These are phyloP conservation scores for Threskiornis aethiopicus DNA, from an alignment of 2,797 vertebrate genomes.

Conservation along the genomic window DNA sequence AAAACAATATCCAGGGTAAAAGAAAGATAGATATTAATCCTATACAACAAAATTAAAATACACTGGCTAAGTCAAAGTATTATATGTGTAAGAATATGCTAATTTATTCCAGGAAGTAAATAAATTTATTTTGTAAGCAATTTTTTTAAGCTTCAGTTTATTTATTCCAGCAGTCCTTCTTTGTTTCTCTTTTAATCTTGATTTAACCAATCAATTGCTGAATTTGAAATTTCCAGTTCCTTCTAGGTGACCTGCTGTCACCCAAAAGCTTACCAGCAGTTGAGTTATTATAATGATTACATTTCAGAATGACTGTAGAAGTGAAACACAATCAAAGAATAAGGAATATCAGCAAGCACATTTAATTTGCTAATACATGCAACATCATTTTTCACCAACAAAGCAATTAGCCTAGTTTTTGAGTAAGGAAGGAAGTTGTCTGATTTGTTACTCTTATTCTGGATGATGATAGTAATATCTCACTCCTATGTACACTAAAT, in stretches of 20 bases:
- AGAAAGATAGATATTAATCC: not conserved
- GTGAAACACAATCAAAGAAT: not conserved
- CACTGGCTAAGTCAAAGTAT: not conserved
- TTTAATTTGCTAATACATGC: not conserved
- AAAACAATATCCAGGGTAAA: not conserved
- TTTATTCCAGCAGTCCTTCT: not conserved
- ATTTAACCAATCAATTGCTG: not conserved
- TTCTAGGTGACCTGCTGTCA: not conserved
- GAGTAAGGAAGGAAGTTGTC: not conserved
- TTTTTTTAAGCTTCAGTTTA: not conserved
- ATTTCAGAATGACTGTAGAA: not conserved
- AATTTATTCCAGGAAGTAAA: not conserved
- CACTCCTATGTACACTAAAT: not conserved
- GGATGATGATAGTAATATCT: not conserved
- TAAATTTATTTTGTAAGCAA: not conserved
- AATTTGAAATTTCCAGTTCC: not conserved
- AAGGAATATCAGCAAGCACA: not conserved
- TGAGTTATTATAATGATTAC: not conserved
- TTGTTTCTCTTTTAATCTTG: not conserved
- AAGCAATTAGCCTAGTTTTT: not conserved
- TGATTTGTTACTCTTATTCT: not conserved
- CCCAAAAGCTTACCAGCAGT: not conserved
- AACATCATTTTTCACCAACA: not conserved
- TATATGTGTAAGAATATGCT: not conserved
- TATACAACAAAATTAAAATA: not conserved